These are phyloP conservation scores for Sminthurides aquaticus DNA, from an alignment of 2,888 invertebrate genomes.

Conservation along the genomic window DNA sequence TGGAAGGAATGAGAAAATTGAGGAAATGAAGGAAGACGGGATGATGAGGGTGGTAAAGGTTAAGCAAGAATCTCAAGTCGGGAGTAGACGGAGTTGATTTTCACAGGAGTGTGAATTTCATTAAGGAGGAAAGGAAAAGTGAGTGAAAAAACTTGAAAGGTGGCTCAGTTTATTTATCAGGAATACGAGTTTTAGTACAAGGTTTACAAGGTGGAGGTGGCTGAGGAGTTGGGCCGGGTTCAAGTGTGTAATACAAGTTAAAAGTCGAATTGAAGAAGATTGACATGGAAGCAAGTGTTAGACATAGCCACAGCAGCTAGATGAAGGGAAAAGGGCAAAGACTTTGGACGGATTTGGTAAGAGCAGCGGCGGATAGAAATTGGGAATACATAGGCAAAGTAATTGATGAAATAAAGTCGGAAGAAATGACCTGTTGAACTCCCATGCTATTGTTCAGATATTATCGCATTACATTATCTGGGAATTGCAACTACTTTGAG, in stretches of 20 bases:
- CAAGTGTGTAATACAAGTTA: too few species aligned
- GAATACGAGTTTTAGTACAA: neutral
- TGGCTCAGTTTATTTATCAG: constrained; percentile 5
- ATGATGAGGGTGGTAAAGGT: neutral
- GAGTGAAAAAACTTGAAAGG: neutral
- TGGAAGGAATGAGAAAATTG: neutral
- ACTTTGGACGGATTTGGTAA: too few species aligned
- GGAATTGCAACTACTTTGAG: neutral
- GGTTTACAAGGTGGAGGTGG: neutral
- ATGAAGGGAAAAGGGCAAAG: neutral
- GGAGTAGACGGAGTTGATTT: neutral
- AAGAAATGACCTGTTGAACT: constrained; percentile 1
- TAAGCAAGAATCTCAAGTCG: neutral
- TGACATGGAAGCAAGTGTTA: neutral
- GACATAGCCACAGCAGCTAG: too few species aligned
- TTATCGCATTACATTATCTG: neutral
- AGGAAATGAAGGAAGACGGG: neutral
- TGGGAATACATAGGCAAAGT: neutral
- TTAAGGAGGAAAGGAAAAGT: neutral
- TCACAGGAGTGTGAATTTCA: constrained; percentile 9
- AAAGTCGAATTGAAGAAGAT: too few species aligned
- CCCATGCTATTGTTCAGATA: constrained; percentile 1
- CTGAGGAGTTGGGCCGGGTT: neutral
- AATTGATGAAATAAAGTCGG: constrained; percentile 4
- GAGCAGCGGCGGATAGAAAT: too few species aligned